Evolutionary conservation across 2,888 invertebrate species (phyloP).

Genomic region (Apamea epomidion): DNA sequence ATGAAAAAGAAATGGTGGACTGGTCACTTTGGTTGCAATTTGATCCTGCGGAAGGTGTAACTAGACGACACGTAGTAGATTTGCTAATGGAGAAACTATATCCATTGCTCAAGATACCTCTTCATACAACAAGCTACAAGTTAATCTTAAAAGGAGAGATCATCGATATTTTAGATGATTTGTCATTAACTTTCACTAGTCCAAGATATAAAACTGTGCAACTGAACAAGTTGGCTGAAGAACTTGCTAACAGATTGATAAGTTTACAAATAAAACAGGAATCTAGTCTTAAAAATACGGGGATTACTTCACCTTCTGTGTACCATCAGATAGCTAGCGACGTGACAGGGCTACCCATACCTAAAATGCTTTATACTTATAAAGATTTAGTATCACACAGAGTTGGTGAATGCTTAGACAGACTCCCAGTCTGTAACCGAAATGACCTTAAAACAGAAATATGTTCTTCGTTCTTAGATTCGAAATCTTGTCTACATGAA

Average conservation of each 20-base stretch:
- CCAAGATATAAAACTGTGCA: conserved; percentile 47
- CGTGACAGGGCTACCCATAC: conserved; percentile 19
- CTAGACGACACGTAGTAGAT: conserved; percentile 20
- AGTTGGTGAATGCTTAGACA: conserved; percentile 50
- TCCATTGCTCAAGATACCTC: conserved; percentile 42
- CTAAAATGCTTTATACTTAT: conserved; percentile 12
- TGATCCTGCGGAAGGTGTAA: conserved; percentile 18
- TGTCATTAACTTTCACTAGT: conserved; percentile 50
- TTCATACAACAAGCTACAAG: conserved; percentile 63
- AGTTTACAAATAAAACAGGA: conserved; percentile 54
- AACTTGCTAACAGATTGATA: conserved; percentile 66
- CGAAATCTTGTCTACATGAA: conserved; percentile 17
- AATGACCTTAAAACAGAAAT: conserved; percentile 49
- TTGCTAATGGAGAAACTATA: conserved; percentile 48
- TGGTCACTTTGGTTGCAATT: conserved; percentile 55
- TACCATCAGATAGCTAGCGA: conserved; percentile 19
- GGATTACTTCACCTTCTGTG: not conserved
- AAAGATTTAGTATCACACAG: conserved; percentile 32
- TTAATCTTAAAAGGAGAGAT: conserved; percentile 70
- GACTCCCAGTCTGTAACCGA: conserved; percentile 39
- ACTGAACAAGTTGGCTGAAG: conserved; percentile 66
- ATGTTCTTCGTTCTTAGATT: conserved; percentile 55
- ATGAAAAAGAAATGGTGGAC: conserved; percentile 45
- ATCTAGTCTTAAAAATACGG: not conserved
- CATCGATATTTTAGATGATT: conserved; percentile 65